A percentile compares a stretch with the other conserved stretches of the same genome.
Evolutionary conservation across 2,113 vertebrate genomes (phyloP).

Genomic region (Melanerpes aurifrons): DNA sequence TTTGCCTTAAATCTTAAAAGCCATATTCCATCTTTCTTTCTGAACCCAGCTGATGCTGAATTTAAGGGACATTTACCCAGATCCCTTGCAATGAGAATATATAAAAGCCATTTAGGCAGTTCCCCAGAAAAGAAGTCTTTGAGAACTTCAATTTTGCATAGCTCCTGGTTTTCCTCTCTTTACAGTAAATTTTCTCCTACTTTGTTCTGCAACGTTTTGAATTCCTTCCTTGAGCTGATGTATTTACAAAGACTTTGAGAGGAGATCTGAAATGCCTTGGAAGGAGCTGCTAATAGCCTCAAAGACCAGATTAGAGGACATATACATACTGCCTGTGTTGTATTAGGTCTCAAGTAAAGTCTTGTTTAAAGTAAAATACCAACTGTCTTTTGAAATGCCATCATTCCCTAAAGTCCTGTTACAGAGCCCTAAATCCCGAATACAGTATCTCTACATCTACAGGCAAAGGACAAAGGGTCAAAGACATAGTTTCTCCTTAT

Average conservation of each 20-base stretch:
- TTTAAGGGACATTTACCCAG: background rate
- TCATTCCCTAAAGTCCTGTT: slow-evolving; percentile 70
- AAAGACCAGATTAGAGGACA: slow-evolving; percentile 64
- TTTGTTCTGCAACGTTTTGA: background rate
- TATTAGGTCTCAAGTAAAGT: slow-evolving; percentile 70
- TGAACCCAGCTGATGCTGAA: background rate
- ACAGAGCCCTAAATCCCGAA: slow-evolving; percentile 66
- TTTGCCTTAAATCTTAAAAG: background rate
- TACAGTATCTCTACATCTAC: slow-evolving; percentile 66
- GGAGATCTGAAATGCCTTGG: slow-evolving; percentile 41
- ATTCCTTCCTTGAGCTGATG: background rate
- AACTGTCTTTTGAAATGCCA: slow-evolving; percentile 72
- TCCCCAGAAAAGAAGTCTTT: background rate
- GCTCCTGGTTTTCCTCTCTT: background rate
- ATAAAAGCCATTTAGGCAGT: background rate
- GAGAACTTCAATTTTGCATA: background rate
- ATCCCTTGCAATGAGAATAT: background rate
- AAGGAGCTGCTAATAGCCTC: slow-evolving; percentile 51
- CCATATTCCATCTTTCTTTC: background rate
- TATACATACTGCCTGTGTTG: slow-evolving; percentile 21
- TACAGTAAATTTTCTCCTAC: background rate
- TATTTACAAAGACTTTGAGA: slow-evolving; percentile 52
- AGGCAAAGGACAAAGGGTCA: slow-evolving; percentile 76
- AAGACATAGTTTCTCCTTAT: slow-evolving; percentile 73
- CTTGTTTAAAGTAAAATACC: slow-evolving; percentile 72